Evolutionary conservation across 1,140 invertebrate species (phyloP).

Genomic region (Brachionus angularis): DNA sequence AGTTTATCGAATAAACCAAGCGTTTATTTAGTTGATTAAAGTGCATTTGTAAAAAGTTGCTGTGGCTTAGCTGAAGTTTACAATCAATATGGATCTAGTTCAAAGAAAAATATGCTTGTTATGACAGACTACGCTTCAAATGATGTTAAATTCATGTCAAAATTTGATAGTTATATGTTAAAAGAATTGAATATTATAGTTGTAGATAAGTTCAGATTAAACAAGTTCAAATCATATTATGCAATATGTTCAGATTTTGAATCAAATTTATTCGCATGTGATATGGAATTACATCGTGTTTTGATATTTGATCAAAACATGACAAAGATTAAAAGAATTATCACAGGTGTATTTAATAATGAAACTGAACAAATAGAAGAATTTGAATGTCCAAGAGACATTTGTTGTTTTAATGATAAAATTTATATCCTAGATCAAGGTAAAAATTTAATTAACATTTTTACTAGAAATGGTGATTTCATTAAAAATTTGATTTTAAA

Average conservation of each 20-base stretch:
- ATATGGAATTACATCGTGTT: conserved; percentile 38
- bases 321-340: conserved; percentile 8
- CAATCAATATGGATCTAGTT: too few species aligned
- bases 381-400: conserved; percentile 39
- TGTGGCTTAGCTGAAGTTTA: conserved; percentile 27
- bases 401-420: conserved; percentile 24
- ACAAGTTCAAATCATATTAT: conserved; percentile 28
- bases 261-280: conserved; percentile 19
- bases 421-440: conserved; percentile 39
- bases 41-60: conserved; percentile 8
- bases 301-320: conserved; percentile 21
- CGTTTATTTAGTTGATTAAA: neutral
- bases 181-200: neutral
- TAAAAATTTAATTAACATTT: conserved; percentile 13
- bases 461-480: conserved; percentile 22
- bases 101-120: neutral
- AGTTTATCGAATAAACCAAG: neutral
- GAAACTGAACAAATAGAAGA: conserved; percentile 1
- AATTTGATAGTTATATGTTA: neutral
- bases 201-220: neutral
- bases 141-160: conserved; percentile 13
- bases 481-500: conserved; percentile 15
- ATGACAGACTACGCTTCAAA: conserved; percentile 24
- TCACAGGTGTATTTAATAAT: neutral
- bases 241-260: conserved; percentile 15